Evolutionary conservation across 1,140 invertebrate genomes (phyloP).

Genomic region (Fopius arisanus): DNA sequence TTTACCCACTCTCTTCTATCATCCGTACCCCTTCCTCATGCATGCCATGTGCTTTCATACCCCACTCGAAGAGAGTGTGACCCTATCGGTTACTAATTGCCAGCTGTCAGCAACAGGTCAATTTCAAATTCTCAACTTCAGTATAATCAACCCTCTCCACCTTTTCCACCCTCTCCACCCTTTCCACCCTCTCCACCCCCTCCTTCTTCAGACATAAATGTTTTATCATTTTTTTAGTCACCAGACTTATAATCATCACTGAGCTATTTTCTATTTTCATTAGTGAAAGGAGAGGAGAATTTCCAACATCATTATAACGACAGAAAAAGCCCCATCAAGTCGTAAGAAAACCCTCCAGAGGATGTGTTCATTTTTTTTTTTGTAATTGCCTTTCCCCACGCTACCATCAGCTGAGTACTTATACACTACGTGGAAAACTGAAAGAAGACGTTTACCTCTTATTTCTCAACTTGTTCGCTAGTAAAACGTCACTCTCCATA

Average conservation of each 20-base stretch:
- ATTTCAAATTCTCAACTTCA: not conserved
- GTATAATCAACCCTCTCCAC: not conserved
- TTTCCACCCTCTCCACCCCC: no score
- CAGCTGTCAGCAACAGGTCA: conserved; percentile 52
- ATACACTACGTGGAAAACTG: not conserved
- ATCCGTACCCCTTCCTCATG: not conserved
- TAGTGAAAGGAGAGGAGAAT: not conserved
- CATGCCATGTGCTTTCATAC: not conserved
- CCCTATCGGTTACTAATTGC: conserved; percentile 43
- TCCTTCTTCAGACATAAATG: not conserved
- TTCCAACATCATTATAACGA: not conserved
- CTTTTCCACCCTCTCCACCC: not conserved
- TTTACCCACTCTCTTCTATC: not conserved
- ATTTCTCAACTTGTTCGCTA: not conserved
- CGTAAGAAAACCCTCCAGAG: not conserved
- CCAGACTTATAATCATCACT: conserved; percentile 35
- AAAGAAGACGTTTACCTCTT: conserved; percentile 1
- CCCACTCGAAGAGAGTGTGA: not conserved
- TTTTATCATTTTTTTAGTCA: conserved; percentile 36
- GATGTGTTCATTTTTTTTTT: not conserved
- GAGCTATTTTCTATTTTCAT: conserved; percentile 34
- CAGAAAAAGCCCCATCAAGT: not conserved
- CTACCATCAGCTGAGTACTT: not conserved
- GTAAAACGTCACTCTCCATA: conserved; percentile 16
- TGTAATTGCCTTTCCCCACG: not conserved